phyloP scores from a whole-genome alignment of 2,888 invertebrate genomes.

The Oegoconia quadripuncta region DNA sequence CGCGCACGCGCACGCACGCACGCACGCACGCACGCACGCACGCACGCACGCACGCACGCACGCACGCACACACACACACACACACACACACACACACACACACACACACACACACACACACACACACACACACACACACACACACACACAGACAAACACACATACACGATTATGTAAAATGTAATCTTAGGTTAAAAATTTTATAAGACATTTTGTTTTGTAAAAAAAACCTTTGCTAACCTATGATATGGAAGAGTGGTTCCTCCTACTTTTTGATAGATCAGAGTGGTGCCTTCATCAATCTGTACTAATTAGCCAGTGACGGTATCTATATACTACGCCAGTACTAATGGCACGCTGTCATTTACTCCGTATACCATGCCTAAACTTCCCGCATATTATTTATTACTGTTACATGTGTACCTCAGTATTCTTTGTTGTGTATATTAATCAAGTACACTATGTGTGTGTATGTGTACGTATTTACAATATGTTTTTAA shows the following conservation, averaged over 20 bases:
- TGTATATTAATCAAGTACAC: too few relatives aligned
- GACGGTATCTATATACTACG: constrained; percentile 53
- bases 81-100: constrained; percentile 2
- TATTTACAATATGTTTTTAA: too few relatives aligned
- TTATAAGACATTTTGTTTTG: too few relatives aligned
- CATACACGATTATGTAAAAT: too few relatives aligned
- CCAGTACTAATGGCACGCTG: constrained; percentile 55
- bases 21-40: constrained; percentile 1
- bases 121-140: constrained; percentile 2
- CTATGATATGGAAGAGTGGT: not conserved
- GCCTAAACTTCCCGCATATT: constrained; percentile 17
- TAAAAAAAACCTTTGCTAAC: not conserved
- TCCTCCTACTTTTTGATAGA: constrained; percentile 22
- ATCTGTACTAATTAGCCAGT: constrained; percentile 66
- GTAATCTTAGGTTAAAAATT: too few relatives aligned
- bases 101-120: constrained; percentile 2
- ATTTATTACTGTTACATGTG: constrained; percentile 3
- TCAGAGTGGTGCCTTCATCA: constrained; percentile 51
- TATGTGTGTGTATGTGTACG: too few relatives aligned
- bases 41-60: constrained; percentile 2
- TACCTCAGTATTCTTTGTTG: too few relatives aligned
- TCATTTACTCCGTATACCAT: constrained; percentile 31
- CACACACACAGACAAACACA: too few relatives aligned
- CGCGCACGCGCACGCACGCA: not conserved
- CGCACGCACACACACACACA: constrained; percentile 1